Percentiles rank a stretch among this genome's conserved stretches.
These are phyloP conservation scores for Periparus ater DNA, from an alignment of 2,797 vertebrate genomes.

Conservation along the genomic window DNA sequence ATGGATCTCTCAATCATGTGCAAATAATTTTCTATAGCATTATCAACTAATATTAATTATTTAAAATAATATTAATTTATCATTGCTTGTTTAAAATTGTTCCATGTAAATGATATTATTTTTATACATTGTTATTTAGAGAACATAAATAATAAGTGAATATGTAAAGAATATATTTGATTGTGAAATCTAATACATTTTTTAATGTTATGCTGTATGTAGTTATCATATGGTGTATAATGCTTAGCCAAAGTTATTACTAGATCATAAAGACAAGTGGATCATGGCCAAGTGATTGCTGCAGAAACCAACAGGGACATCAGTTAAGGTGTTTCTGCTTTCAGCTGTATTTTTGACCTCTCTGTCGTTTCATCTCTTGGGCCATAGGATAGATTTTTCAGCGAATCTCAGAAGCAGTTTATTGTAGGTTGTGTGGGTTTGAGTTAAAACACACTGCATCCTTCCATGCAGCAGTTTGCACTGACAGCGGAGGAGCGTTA, in stretches of 20 bases:
- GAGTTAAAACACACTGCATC: accelerated
- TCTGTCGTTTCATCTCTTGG: background rate
- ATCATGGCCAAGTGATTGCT: background rate
- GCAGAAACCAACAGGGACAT: background rate
- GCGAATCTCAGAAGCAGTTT: background rate
- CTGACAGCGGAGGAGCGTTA: accelerated
- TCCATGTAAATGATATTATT: background rate
- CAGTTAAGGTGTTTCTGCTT: background rate
- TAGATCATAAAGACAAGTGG: background rate
- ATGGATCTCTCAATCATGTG: background rate
- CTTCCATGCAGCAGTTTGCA: background rate
- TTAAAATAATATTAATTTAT: background rate
- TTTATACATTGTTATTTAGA: background rate
- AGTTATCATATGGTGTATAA: background rate
- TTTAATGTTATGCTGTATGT: background rate
- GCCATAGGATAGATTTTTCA: background rate
- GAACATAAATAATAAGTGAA: background rate
- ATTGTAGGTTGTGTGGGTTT: background rate
- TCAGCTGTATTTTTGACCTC: background rate
- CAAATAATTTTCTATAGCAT: background rate
- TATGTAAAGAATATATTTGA: background rate
- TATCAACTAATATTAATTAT: background rate
- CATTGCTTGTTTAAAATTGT: too few species aligned
- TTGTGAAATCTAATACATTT: background rate
- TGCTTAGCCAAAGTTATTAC: background rate